A percentile compares a stretch with the other conserved stretches of the same genome.
Evolutionary conservation across 1,140 invertebrate species (phyloP).

Genomic region (Pachypeltis micranthus): DNA sequence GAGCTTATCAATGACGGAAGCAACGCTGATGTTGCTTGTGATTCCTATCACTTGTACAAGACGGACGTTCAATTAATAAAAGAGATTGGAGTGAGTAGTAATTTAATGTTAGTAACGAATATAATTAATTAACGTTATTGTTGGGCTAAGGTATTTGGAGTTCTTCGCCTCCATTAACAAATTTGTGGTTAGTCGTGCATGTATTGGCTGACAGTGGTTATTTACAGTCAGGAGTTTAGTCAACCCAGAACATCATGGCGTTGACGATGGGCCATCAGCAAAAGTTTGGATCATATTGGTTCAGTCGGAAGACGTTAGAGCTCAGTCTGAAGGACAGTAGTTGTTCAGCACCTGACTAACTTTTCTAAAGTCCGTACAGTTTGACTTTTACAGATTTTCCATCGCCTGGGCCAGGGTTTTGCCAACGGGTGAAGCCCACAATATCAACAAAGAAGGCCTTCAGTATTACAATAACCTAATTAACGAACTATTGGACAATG

Average conservation of each 20-base stretch:
- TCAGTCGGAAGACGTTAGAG: background rate
- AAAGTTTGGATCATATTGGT: too few relatives aligned
- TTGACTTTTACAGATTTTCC: slow-evolving; percentile 55
- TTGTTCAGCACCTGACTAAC: background rate
- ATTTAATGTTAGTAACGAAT: background rate
- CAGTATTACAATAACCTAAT: slow-evolving; percentile 53
- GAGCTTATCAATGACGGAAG: slow-evolving; percentile 40
- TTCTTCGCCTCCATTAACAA: too few relatives aligned
- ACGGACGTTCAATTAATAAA: slow-evolving; percentile 40
- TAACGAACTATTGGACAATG: slow-evolving; percentile 41
- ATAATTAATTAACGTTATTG: background rate
- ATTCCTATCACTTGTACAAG: slow-evolving; percentile 45
- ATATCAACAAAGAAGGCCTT: slow-evolving; percentile 48
- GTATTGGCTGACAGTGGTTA: too few relatives aligned
- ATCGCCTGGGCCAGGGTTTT: slow-evolving; percentile 55
- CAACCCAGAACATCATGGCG: too few relatives aligned
- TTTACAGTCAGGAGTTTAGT: too few relatives aligned
- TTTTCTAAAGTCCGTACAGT: slow-evolving; percentile 11
- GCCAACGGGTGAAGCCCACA: slow-evolving; percentile 45
- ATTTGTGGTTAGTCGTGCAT: too few relatives aligned
- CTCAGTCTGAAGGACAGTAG: background rate
- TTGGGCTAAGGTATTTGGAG: background rate
- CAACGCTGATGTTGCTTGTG: slow-evolving; percentile 45
- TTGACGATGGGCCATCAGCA: too few relatives aligned
- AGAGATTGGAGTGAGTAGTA: slow-evolving; percentile 36